phyloP scores from a whole-genome alignment of 1,140 invertebrate species.

The Drosophila sucinea region DNA sequence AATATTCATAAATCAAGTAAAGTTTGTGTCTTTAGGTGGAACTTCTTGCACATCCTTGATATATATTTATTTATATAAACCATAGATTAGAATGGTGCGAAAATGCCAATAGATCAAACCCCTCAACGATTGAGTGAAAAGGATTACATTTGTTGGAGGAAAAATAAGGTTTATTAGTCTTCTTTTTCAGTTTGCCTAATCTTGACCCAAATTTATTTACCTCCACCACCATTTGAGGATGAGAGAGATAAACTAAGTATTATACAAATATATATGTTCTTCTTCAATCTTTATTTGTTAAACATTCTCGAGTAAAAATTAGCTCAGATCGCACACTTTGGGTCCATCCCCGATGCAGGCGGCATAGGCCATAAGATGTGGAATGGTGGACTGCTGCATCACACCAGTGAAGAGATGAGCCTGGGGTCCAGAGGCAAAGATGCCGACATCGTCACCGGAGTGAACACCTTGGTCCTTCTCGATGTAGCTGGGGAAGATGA shows the following conservation, averaged over 20 bases:
- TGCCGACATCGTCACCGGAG: conserved; percentile 88
- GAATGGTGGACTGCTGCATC: conserved; percentile 91
- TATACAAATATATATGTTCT: conserved; percentile 3
- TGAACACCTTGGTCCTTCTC: conserved; percentile 85
- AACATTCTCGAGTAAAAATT: not conserved
- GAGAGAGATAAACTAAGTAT: not conserved
- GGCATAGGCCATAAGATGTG: conserved; percentile 89
- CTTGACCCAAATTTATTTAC: conserved; percentile 5
- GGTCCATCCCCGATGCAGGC: conserved; percentile 84
- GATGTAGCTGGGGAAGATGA: conserved; percentile 83
- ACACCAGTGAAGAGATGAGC: conserved; percentile 89
- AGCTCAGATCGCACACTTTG: conserved; percentile 51
- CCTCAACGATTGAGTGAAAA: too few species aligned
- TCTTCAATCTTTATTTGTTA: conserved; percentile 3
- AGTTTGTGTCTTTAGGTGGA: too few species aligned
- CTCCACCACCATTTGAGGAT: not conserved
- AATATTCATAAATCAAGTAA: too few species aligned
- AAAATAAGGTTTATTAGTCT: not conserved
- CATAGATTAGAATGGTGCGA: too few species aligned
- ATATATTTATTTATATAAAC: too few species aligned
- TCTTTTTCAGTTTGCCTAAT: not conserved
- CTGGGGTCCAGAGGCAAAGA: conserved; percentile 86
- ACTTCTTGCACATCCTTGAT: too few species aligned
- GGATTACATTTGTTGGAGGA: too few species aligned
- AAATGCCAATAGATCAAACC: too few species aligned